Base-by-base conservation (phyloP, 2,113 vertebrate genomes). In the Delphinapterus leucas region DNA sequence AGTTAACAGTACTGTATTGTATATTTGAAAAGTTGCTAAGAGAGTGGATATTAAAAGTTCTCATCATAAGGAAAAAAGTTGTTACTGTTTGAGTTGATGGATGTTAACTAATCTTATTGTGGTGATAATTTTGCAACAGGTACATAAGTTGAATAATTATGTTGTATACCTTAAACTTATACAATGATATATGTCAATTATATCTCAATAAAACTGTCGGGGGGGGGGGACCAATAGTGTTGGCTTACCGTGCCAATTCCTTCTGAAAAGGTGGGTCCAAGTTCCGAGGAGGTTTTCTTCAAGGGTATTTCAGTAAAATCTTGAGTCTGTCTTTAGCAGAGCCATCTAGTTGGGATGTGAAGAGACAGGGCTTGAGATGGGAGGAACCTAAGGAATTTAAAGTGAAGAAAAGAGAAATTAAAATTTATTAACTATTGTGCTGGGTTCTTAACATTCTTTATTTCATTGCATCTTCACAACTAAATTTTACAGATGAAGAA, bases 191-290 rank as follows among this genome's bases (percentile, higher is more conserved):
- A 23, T 88, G 25, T 88, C 23, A 80, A 38, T 88, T 86, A 67
- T 49, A 44, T 38, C 28, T 47, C 55, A 93, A 12, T 93, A 70
- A 79, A 80, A 70, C 38, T 60, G 8, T 41, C n/a, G 68, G 60
- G 28, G 28, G 41, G 41, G 58, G 44, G 28, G 49, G 21, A 44
- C 41, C 47, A 58, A 12, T 36, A 9, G 53, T 47, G n/a, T 71
- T 85, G 20, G 14, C 38, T 95, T 82, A 89, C 53, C 33, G 33
- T 65, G 77, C 47, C 60, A 86, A 65, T 23, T 83, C 70, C 77
- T 95, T 38, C 77, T 92, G 93, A 96, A 96, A 86, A 76, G 88
- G 7, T 85, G 89, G 65, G 83, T 93, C 25, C 47, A 93, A 67
- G 91, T 92, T 67, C 61, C 77, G 89, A 89, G 21, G 53, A 70